Evolutionary conservation across 2,113 vertebrate species (phyloP), one percentile per base, ranked within the genome.

Genomic region (Pachyramphus minor): DNA sequence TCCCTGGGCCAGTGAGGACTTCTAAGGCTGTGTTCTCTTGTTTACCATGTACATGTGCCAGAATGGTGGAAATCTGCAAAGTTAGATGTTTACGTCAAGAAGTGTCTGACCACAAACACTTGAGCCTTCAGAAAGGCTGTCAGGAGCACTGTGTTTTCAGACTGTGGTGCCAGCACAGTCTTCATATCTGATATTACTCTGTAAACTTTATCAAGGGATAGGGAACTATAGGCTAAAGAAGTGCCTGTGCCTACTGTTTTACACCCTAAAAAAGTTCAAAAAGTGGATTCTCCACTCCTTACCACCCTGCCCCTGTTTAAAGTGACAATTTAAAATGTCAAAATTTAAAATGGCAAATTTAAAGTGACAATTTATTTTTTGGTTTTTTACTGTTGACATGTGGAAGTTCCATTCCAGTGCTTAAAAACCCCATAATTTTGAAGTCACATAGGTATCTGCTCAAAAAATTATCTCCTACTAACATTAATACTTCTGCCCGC

Each of bases 361-460:
- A n/a, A 93, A 93, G 23, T 89, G 95, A 89, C 74, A 93, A 85
- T 30, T 82, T 87, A 50, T 79, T 93, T 94, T 96, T 95, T 44
- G 75, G n/a, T n/a, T 94, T 97, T 96, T 96, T 96, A 90, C 73
- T 66, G 59, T 90, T 96, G 91, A 90, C 63, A 90, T 77, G 76
- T 89, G 84, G 69, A 92, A 87, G 76, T 97, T 84, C 84, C 73
- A 88, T 96, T 96, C 53, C 86, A 89, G 64, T 75, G 39, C 50
- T 93, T 90, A 75, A 86, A 90, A 91, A 66, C 8, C 11, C 5
- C 47, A 78, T 63, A 4, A 33, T 95, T 93, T 76, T 95, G 58
- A 89, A 96, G 72, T 83, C 50, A 55, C 74, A 81, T 52, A 84
- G 39, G 88, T 93, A 91, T 95, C 47, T 44, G 63, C 84, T 96